Evolutionary conservation across 1,140 invertebrate genomes (phyloP).

Genomic region (Dinothrombium tinctorium): DNA sequence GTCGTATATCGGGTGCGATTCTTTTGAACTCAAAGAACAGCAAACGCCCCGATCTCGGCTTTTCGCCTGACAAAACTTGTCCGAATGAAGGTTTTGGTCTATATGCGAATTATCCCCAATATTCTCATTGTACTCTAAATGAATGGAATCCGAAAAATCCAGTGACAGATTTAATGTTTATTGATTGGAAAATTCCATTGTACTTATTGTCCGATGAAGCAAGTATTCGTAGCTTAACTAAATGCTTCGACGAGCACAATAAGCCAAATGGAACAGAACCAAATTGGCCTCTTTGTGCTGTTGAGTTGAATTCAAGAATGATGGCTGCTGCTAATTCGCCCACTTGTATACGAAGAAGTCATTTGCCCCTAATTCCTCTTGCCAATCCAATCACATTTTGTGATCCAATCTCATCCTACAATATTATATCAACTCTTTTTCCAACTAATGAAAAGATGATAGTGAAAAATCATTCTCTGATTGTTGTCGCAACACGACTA

Average conservation of each 20-base stretch:
- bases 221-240: conserved; percentile 11
- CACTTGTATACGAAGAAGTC: conserved; percentile 40
- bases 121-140: conserved; percentile 14
- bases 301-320: conserved; percentile 67
- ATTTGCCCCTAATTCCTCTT: not conserved
- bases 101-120: conserved; percentile 9
- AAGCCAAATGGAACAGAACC: conserved; percentile 31
- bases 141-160: conserved; percentile 41
- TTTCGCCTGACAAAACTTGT: conserved; percentile 52
- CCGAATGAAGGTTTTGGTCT: conserved; percentile 48
- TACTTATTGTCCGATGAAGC: conserved; percentile 21
- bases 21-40: conserved; percentile 24
- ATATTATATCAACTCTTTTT: conserved; percentile 41
- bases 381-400: conserved; percentile 39
- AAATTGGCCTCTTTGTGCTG: conserved; percentile 48
- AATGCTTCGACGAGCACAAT: conserved; percentile 35
- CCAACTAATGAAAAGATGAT: conserved; percentile 17
- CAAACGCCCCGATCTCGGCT: conserved; percentile 17
- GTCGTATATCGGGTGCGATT: conserved; percentile 25
- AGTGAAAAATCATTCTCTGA: conserved; percentile 26
- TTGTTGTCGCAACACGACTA: conserved; percentile 48
- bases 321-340: conserved; percentile 55
- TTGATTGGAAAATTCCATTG: conserved; percentile 38
- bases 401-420: conserved; percentile 59
- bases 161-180: conserved; percentile 33